Conservation (phyloP, 2,797 vertebrate species). For the Prionace glauca region DNA sequence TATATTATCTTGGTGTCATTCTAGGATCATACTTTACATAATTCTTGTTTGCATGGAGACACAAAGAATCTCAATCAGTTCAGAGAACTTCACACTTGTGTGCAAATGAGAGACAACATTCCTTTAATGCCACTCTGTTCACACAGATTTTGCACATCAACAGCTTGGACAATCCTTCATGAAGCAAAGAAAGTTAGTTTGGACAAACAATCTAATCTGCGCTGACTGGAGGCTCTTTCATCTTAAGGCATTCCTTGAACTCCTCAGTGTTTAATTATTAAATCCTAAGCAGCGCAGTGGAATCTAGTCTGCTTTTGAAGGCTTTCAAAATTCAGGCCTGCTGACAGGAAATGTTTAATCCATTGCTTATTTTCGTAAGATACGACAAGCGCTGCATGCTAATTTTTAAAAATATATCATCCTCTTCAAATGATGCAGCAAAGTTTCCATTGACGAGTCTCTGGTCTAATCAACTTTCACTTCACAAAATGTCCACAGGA, state of each 20-base stretch:
- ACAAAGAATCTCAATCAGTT: neutral
- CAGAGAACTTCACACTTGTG: neutral
- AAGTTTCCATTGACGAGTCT: conserved; percentile 49
- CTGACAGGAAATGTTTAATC: conserved; percentile 74
- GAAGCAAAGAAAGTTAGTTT: conserved; percentile 6
- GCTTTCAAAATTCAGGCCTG: conserved; percentile 70
- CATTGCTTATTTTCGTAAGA: conserved; percentile 55
- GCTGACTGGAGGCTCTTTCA: conserved; percentile 75
- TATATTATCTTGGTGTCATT: too few relatives aligned
- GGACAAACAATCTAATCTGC: conserved; percentile 63
- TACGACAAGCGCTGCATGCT: conserved; percentile 60
- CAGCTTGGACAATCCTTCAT: conserved; percentile 15
- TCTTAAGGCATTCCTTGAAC: conserved; percentile 69
- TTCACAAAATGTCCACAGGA: conserved; percentile 42
- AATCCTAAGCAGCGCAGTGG: conserved; percentile 63
- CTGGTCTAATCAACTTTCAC: conserved; percentile 49
- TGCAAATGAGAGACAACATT: neutral
- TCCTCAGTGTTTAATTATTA: conserved; percentile 81
- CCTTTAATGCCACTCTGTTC: conserved; percentile 22
- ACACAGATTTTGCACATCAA: neutral
- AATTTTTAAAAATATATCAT: conserved; percentile 57
- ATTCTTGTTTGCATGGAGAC: neutral
- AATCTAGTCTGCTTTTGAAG: conserved; percentile 66
- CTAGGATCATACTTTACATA: neutral
- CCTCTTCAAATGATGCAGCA: conserved; percentile 59